A percentile compares a stretch with the other conserved stretches of the same genome.
Conservation (phyloP, 2,797 vertebrate genomes). For the Brachymystax lenok region DNA sequence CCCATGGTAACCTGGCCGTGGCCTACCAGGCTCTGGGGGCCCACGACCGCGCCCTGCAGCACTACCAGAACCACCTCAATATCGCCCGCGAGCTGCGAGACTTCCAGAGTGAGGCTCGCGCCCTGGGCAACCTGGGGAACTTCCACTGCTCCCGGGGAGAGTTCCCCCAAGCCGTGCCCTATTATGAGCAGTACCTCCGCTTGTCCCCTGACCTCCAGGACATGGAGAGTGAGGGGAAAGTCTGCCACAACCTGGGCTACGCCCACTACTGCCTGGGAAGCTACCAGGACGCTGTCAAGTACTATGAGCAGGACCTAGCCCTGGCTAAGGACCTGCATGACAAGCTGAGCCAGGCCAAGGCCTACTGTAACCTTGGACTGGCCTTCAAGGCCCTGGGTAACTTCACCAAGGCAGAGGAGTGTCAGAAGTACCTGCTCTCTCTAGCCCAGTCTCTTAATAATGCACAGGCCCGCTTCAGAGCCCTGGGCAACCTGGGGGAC, state of each 20-base stretch:
- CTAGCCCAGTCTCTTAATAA: constrained; percentile 91
- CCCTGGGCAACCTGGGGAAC: constrained; percentile 93
- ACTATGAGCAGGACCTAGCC: constrained; percentile 93
- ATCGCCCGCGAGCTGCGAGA: constrained; percentile 91
- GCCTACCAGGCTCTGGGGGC: constrained; percentile 94
- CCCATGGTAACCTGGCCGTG: constrained; percentile 92
- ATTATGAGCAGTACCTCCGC: constrained; percentile 91
- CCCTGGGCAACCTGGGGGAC: constrained; percentile 94
- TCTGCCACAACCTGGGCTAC: constrained; percentile 96
- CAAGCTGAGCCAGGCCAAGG: constrained; percentile 94
- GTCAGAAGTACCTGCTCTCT: constrained; percentile 92
- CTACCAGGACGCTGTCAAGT: constrained; percentile 91
- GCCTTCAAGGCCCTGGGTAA: constrained; percentile 93
- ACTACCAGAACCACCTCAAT: constrained; percentile 94
- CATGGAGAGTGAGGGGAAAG: constrained; percentile 93
- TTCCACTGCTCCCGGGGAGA: constrained; percentile 94
- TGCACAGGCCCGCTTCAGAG: constrained; percentile 89
- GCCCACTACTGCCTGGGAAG: constrained; percentile 94
- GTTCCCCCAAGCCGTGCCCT: constrained; percentile 89
- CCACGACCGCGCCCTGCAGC: constrained; percentile 92
- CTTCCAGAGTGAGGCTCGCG: constrained; percentile 89
- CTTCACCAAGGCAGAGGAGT: constrained; percentile 91
- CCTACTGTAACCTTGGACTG: constrained; percentile 95
- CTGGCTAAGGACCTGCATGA: constrained; percentile 95
- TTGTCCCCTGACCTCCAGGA: constrained; percentile 90